Base-by-base conservation (phyloP, 2,888 invertebrate genomes). In the Chaitophorus viminalis region DNA sequence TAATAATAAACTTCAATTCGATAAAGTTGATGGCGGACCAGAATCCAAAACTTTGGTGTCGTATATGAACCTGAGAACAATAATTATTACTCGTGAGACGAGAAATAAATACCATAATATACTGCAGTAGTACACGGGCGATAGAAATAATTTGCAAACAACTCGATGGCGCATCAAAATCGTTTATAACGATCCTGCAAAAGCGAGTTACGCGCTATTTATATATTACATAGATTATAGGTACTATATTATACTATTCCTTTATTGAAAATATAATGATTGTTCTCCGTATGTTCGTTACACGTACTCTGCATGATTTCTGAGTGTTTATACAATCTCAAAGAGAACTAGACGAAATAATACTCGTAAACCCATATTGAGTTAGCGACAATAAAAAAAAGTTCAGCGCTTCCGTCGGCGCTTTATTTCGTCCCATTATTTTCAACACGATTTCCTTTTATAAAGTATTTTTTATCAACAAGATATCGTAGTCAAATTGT, bases 1-100 rank as follows among this genome's bases (percentile, higher is more conserved):
- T 68, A 70, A 29, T 70, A 29, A 54, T 82, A 74, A 74, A 82
- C 72, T 82, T 82, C 31, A 74, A 82, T 82, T 82, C 33, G 36
- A 74, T 82, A 82, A 33, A 46, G 52, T 82, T 74, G 82, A 54
- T 18, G 54, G 36, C 54, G 4, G 31, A 36, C 46, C 21, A 31
- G 46, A 46, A 54, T 54, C 18, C 54, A 36, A 82, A 82, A 82
- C 82, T 82, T 82, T 74, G 33, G 36, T 74, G 29, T 54, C 70
- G 25, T 72, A 29, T 25, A 60, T 25, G 54, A 54, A 74, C n/a
- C 70, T n/a, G 70, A 52, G 70, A 46, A 31, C 68, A 70, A 82
- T 81, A 17, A 29, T 29, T 72, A n/a, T 82, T 68, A 46, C 68
- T 68, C 17, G 33, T 8, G 70, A 46, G 6, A 17, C 70, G 33